A percentile compares a stretch with the other conserved stretches of the same genome.
These are phyloP conservation scores for Zingel zingel DNA, from an alignment of 2,113 vertebrate genomes.

Conservation along the genomic window DNA sequence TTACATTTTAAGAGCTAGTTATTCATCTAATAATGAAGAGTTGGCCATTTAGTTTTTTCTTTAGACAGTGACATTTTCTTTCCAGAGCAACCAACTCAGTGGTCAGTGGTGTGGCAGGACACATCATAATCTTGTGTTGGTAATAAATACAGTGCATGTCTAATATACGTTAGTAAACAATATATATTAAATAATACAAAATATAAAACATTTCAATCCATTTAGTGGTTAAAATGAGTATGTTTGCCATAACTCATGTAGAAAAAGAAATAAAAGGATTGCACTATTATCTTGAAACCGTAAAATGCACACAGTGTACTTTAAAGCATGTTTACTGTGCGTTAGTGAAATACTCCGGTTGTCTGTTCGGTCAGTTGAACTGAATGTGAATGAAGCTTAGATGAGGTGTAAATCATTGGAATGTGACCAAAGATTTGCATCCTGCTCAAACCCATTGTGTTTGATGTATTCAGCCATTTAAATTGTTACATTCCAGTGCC, in stretches of 20 bases:
- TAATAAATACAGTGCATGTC: neutral
- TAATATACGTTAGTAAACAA: neutral
- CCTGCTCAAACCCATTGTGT: neutral
- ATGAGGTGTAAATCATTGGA: constrained; percentile 7
- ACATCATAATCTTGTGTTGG: neutral
- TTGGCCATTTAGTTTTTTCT: neutral
- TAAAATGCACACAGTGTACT: neutral
- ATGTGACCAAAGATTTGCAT: constrained; percentile 7
- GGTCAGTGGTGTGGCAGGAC: neutral
- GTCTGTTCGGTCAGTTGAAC: neutral
- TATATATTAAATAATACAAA: neutral
- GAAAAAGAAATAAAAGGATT: neutral
- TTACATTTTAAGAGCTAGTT: neutral
- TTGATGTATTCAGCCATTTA: neutral
- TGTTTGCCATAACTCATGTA: neutral
- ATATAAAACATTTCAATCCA: neutral
- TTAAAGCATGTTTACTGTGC: neutral
- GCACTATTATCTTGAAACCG: neutral
- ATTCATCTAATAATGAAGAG: neutral
- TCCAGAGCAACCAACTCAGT: neutral
- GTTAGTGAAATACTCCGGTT: neutral
- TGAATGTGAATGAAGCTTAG: neutral
- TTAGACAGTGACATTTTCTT: neutral
- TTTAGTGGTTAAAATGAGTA: neutral
- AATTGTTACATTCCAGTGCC: constrained; percentile 18